A percentile compares a stretch with the other conserved stretches of the same genome.
phyloP scores from a whole-genome alignment of 2,888 invertebrate species.

The Chironomus riparius region DNA sequence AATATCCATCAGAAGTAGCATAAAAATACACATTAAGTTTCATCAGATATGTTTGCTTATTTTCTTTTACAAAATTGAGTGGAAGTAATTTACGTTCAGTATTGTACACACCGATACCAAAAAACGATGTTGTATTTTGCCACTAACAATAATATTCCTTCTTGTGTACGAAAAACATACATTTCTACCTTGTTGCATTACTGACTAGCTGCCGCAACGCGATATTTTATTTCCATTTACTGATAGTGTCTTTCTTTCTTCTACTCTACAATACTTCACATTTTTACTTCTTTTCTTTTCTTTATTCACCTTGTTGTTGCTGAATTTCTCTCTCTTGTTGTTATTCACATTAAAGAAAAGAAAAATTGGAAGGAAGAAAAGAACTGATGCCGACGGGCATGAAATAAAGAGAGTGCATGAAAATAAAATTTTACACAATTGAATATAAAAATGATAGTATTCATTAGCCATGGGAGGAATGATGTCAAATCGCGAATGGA shows the following conservation, averaged over 20 bases:
- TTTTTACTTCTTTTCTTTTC: background rate
- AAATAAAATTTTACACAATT: slow-evolving; percentile 12
- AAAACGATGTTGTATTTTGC: too few species aligned
- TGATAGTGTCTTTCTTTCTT: background rate
- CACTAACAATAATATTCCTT: background rate
- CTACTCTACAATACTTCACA: too few species aligned
- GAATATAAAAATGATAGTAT: slow-evolving; percentile 24
- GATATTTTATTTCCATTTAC: background rate
- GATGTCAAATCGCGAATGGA: background rate
- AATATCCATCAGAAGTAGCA: background rate
- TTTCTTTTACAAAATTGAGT: too few species aligned
- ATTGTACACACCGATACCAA: too few species aligned
- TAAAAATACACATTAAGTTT: background rate
- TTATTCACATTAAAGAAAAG: background rate
- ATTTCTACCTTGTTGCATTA: background rate
- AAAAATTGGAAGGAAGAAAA: background rate
- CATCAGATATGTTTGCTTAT: background rate
- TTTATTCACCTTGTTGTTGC: background rate
- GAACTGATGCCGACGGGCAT: slow-evolving; percentile 14
- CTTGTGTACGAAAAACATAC: background rate
- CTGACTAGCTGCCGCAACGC: background rate
- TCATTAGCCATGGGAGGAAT: slow-evolving; percentile 12
- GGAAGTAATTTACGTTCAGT: too few species aligned
- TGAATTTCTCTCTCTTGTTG: background rate
- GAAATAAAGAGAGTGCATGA: background rate